These are phyloP conservation scores for Drosophila borborema DNA, from an alignment of 2,888 invertebrate species.

Conservation along the genomic window DNA sequence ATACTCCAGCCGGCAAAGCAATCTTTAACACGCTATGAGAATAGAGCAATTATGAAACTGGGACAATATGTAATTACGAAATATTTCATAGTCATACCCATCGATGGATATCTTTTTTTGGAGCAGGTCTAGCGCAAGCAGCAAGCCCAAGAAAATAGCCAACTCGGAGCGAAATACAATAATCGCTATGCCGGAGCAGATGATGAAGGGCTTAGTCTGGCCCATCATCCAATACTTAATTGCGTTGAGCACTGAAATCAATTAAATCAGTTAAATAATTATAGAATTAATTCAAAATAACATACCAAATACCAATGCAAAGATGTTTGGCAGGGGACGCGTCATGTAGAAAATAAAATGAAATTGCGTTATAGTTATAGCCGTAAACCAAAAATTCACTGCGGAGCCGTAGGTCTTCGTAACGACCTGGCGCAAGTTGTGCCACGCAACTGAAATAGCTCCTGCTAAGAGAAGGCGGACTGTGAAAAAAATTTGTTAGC, in stretches of 20 bases:
- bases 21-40: slow-evolving; percentile 89
- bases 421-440: slow-evolving; percentile 90
- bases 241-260: slow-evolving; percentile 92
- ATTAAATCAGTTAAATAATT: slow-evolving; percentile 21
- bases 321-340: slow-evolving; percentile 96
- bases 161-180: slow-evolving; percentile 96
- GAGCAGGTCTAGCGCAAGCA: slow-evolving; percentile 92
- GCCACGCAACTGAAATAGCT: slow-evolving; percentile 91
- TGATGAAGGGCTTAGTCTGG: slow-evolving; percentile 90
- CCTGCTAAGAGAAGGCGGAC: slow-evolving; percentile 93
- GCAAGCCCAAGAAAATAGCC: slow-evolving; percentile 93
- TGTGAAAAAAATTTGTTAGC: slow-evolving; percentile 85
- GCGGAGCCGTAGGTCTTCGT: slow-evolving; percentile 91
- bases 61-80: background rate
- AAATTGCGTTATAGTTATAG: slow-evolving; percentile 96
- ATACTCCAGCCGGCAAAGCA: slow-evolving; percentile 89
- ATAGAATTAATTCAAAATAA: background rate
- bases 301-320: slow-evolving; percentile 96
- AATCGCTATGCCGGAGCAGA: slow-evolving; percentile 94
- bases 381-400: slow-evolving; percentile 92
- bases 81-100: slow-evolving; percentile 86
- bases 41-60: background rate
- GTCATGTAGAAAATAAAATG: slow-evolving; percentile 99
- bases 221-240: slow-evolving; percentile 93
- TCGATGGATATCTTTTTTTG: slow-evolving; percentile 89